Percentiles rank a stretch among this genome's conserved stretches.
Conservation (phyloP, 2,113 vertebrate genomes). For the Hiodon tergisus region DNA sequence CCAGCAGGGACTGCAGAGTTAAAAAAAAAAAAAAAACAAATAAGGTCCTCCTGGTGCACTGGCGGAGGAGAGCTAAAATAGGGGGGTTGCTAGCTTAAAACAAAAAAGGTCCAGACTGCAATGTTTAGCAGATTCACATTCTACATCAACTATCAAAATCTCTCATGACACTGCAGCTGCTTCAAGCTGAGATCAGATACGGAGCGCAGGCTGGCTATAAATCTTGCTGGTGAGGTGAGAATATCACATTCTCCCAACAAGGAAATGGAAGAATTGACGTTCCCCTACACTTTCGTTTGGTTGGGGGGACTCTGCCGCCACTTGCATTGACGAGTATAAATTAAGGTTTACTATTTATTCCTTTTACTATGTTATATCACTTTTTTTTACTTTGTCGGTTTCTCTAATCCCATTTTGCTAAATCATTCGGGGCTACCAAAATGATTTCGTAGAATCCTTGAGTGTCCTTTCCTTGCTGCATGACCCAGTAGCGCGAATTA, state of each 20-base stretch:
- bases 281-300: background rate
- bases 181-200: slow-evolving; percentile 9
- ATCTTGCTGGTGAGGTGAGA: background rate
- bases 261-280: background rate
- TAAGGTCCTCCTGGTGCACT: background rate
- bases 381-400: background rate
- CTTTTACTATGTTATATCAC: background rate
- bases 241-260: slow-evolving; percentile 2
- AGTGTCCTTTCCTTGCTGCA: background rate
- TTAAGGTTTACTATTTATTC: background rate
- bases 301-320: background rate
- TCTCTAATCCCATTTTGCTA: background rate
- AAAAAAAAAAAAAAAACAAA: slow-evolving; percentile 2
- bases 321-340: background rate
- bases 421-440: background rate
- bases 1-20: background rate
- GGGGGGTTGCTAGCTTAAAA: background rate
- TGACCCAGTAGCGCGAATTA: background rate
- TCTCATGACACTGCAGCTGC: slow-evolving; percentile 3
- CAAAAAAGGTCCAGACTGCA: background rate
- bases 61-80: background rate
- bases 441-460: background rate
- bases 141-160: slow-evolving; percentile 13
- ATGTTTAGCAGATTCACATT: background rate
- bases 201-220: background rate